Base-by-base conservation (phyloP, 2,797 vertebrate genomes). In the Huso huso region DNA sequence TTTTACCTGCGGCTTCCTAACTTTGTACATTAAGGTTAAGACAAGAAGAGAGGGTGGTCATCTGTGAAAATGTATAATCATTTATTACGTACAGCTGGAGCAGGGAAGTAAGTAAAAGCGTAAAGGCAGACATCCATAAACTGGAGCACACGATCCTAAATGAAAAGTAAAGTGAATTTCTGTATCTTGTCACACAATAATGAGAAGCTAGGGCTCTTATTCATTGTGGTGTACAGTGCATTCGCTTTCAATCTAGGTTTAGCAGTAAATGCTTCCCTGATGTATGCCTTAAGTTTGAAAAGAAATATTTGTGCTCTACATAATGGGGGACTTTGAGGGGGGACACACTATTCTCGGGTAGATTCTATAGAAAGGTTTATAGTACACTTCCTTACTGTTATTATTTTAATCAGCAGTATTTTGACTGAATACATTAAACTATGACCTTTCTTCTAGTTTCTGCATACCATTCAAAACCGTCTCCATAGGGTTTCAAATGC, bases 1-100 rank as follows among this genome's bases (percentile, higher is more conserved):
- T 93, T 89, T 91, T 89, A 92, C 91, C 91, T 92, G 90, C 89
- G 84, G 87, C 89, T 87, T 75, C 82, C 86, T 84, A 93, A 92
- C 89, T 93, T 91, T 87, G 88, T 84, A 89, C 91, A 92, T 93
- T 90, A 89, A 86, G 86, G 87, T 87, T 85, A 78, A 85, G 86
- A 80, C 85, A 72, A 79, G 86, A 86, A 85, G 89, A 85, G 85
- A 90, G 90, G 90, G 86, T 90, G 90, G 92, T 91, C 90, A 90
- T 87, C 93, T 90, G 91, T 89, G 90, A 88, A 91, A 91, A 94
- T 93, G 87, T 93, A 93, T 93, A 93, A 93, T 92, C 89, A 93
- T 94, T 94, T 94, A 93, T 93, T 91, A 90, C 85, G 71, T 82
- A 79, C 78, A 76, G 87, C 86, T 82, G 89, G 82, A 83, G 88